Evolutionary conservation across 2,888 invertebrate species (phyloP).

Genomic region (Conops quadrifasciatus): DNA sequence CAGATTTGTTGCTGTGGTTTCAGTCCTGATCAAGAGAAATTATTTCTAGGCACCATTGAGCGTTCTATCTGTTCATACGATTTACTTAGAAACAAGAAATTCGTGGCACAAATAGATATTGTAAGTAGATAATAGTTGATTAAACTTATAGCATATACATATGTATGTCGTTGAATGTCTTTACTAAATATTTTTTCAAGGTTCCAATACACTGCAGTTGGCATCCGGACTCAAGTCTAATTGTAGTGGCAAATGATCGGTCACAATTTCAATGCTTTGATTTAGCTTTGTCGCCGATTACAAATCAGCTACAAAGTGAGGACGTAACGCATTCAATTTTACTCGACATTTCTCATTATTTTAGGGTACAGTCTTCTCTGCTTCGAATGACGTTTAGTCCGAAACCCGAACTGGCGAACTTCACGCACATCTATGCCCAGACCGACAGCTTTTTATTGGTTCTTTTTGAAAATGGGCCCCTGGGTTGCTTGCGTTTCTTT

Average conservation of each 20-base stretch:
- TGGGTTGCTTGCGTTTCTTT: slow-evolving; percentile 68
- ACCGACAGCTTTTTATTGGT: slow-evolving; percentile 69
- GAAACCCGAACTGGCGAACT: slow-evolving; percentile 65
- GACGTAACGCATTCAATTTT: slow-evolving; percentile 71
- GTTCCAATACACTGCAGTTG: slow-evolving; percentile 75
- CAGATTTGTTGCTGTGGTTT: slow-evolving; percentile 74
- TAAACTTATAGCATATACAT: not conserved
- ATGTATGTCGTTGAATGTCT: not conserved
- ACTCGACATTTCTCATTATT: slow-evolving; percentile 71
- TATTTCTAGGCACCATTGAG: slow-evolving; percentile 85
- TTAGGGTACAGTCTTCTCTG: slow-evolving; percentile 68
- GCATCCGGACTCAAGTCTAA: slow-evolving; percentile 76
- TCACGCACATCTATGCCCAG: slow-evolving; percentile 62
- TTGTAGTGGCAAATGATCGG: slow-evolving; percentile 74
- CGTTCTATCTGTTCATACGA: slow-evolving; percentile 84
- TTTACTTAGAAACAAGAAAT: slow-evolving; percentile 77
- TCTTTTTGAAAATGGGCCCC: slow-evolving; percentile 72
- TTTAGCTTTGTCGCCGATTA: slow-evolving; percentile 73
- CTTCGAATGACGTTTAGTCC: slow-evolving; percentile 70
- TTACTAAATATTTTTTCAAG: slow-evolving; percentile 60
- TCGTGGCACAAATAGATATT: slow-evolving; percentile 77
- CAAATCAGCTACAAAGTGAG: slow-evolving; percentile 74
- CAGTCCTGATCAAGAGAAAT: slow-evolving; percentile 77
- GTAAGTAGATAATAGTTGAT: slow-evolving; percentile 67
- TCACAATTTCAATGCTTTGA: slow-evolving; percentile 82